Percentiles rank a stretch among this genome's conserved stretches.
These are phyloP conservation scores for Anarhynchus alexandrinus DNA, from an alignment of 2,113 vertebrate species.

Conservation along the genomic window DNA sequence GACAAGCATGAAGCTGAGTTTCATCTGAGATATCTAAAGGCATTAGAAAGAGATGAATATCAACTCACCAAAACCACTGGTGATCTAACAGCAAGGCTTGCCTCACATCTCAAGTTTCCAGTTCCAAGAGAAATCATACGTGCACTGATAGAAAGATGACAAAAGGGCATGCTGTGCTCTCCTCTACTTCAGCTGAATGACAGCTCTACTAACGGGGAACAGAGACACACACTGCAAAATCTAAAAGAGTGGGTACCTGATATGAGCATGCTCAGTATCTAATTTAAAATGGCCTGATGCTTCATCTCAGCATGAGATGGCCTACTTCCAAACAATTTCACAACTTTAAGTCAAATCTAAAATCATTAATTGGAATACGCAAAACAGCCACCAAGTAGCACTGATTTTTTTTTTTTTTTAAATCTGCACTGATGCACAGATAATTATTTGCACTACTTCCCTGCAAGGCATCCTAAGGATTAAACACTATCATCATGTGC, in stretches of 20 bases:
- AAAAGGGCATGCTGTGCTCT: slow-evolving; percentile 43
- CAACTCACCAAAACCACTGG: slow-evolving; percentile 60
- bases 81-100: not conserved
- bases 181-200: slow-evolving; percentile 14
- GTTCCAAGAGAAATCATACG: slow-evolving; percentile 42
- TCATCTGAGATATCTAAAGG: not conserved
- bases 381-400: slow-evolving; percentile 5
- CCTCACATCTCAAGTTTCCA: slow-evolving; percentile 6
- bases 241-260: slow-evolving; percentile 20
- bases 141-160: slow-evolving; percentile 8
- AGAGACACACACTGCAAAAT: slow-evolving; percentile 28
- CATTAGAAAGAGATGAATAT: slow-evolving; percentile 7
- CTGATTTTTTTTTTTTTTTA: not conserved
- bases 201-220: slow-evolving; percentile 44
- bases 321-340: slow-evolving; percentile 71
- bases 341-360: slow-evolving; percentile 40
- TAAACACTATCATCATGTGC: slow-evolving; percentile 20
- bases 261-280: slow-evolving; percentile 74
- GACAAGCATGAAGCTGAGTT: not conserved
- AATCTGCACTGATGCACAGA: not conserved
- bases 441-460: slow-evolving; percentile 27
- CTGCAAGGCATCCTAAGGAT: slow-evolving; percentile 17
- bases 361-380: slow-evolving; percentile 39
- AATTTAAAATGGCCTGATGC: slow-evolving; percentile 64
- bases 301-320: slow-evolving; percentile 66